phyloP scores from a whole-genome alignment of 2,797 vertebrate genomes.

The Arrhamphus sclerolepis region DNA sequence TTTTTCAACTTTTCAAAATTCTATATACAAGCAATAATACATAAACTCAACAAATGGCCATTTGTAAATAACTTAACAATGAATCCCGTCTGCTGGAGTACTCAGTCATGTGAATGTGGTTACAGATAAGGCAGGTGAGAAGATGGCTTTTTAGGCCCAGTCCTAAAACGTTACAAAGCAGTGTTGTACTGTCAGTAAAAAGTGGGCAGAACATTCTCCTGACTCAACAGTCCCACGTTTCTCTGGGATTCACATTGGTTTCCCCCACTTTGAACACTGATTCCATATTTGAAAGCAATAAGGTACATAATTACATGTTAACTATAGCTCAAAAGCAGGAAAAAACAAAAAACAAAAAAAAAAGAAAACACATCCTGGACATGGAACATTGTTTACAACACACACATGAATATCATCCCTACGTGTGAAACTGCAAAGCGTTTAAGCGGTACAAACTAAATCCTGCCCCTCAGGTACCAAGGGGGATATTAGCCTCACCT shows the following conservation, averaged over 20 bases:
- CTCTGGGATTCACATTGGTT: constrained; percentile 67
- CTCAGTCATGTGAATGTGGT: constrained; percentile 88
- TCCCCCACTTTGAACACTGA: constrained; percentile 66
- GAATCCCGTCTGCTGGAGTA: constrained; percentile 79
- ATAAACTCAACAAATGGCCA: constrained; percentile 93
- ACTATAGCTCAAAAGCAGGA: constrained; percentile 55
- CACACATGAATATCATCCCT: constrained; percentile 52
- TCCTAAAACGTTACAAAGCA: constrained; percentile 67
- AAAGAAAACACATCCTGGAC: constrained; percentile 39
- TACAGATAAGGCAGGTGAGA: constrained; percentile 93
- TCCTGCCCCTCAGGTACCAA: constrained; percentile 2
- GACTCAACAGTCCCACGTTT: constrained; percentile 25
- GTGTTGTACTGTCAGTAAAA: constrained; percentile 51
- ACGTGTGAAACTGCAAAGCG: constrained; percentile 40
- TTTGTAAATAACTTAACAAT: constrained; percentile 93
- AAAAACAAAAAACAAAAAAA: constrained; percentile 31
- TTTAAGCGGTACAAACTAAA: constrained; percentile 15
- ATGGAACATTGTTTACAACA: constrained; percentile 53
- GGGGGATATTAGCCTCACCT: constrained; percentile 13
- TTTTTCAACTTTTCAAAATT: constrained; percentile 92
- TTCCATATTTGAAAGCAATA: constrained; percentile 54
- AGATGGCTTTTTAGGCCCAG: constrained; percentile 77
- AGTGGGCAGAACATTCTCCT: constrained; percentile 33
- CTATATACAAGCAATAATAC: constrained; percentile 96
- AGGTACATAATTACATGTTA: constrained; percentile 66